phyloP scores from a whole-genome alignment of 2,113 vertebrate species.

The Hyperoodon ampullatus region DNA sequence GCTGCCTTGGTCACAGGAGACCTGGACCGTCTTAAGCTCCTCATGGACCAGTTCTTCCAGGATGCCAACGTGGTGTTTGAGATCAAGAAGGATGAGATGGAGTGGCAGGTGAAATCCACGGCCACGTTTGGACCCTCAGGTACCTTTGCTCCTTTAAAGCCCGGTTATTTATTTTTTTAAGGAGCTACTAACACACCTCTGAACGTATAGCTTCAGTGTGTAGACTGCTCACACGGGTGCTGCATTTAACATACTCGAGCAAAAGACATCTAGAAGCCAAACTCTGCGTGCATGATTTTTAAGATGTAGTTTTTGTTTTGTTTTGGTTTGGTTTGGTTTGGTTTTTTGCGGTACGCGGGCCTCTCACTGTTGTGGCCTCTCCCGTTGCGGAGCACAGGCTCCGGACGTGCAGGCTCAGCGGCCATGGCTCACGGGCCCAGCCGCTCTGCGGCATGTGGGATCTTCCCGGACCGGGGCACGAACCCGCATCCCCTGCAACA shows the following conservation, averaged over 20 bases:
- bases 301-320: too few relatives aligned
- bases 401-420: too few relatives aligned
- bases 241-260: accelerated
- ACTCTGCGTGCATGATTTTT: not conserved
- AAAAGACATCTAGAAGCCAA: not conserved
- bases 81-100: slow-evolving; percentile 82
- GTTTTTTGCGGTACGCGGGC: too few relatives aligned
- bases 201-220: accelerated
- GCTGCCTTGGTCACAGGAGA: slow-evolving; percentile 80
- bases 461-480: too few relatives aligned
- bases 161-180: not conserved
- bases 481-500: too few relatives aligned
- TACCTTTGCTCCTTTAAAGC: slow-evolving; percentile 68
- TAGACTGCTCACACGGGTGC: accelerated
- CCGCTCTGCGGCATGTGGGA: too few relatives aligned
- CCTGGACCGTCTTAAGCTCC: slow-evolving; percentile 72
- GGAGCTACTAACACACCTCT: not conserved
- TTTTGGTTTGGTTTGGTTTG: too few relatives aligned
- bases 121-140: slow-evolving; percentile 86
- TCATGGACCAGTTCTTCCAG: slow-evolving; percentile 77
- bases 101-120: slow-evolving; percentile 83
- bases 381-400: too few relatives aligned
- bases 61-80: slow-evolving; percentile 84
- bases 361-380: too few relatives aligned
- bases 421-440: too few relatives aligned